Evolutionary conservation across 2,797 vertebrate genomes (phyloP).

Genomic region (Micrastur ruficollis): DNA sequence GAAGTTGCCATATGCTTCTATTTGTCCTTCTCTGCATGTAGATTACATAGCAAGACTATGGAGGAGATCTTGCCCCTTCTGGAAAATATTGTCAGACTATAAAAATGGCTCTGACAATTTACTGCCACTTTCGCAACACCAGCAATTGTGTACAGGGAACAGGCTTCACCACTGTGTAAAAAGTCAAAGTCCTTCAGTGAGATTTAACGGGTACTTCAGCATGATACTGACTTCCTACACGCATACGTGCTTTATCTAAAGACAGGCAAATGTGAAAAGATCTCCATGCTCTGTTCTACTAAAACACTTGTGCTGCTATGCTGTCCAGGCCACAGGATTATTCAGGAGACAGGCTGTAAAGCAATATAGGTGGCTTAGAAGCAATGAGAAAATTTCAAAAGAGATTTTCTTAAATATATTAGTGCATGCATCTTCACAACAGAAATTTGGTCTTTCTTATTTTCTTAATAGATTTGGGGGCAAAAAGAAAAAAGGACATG

Average conservation of each 20-base stretch:
- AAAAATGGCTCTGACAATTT: slow-evolving; percentile 9
- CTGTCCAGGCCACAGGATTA: background rate
- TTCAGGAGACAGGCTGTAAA: background rate
- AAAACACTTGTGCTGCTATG: background rate
- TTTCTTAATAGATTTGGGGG: background rate
- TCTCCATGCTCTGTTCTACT: background rate
- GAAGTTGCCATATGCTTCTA: slow-evolving; percentile 19
- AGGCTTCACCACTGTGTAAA: background rate
- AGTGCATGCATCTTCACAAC: background rate
- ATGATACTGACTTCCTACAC: background rate
- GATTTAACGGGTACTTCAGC: background rate
- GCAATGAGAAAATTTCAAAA: background rate
- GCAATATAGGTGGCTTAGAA: background rate
- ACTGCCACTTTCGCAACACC: background rate
- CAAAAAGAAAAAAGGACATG: background rate
- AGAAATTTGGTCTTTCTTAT: background rate
- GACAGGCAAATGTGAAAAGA: background rate
- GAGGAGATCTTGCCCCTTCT: background rate
- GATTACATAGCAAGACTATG: background rate
- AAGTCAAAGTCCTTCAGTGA: background rate
- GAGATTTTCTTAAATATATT: background rate
- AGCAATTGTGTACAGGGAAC: background rate
- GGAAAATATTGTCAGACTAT: background rate
- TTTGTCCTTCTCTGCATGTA: background rate
- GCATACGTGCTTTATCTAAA: background rate